Percentiles rank a stretch among this genome's conserved stretches.
Conservation (phyloP, 2,888 invertebrate genomes). For the Oegoconia quadripuncta region DNA sequence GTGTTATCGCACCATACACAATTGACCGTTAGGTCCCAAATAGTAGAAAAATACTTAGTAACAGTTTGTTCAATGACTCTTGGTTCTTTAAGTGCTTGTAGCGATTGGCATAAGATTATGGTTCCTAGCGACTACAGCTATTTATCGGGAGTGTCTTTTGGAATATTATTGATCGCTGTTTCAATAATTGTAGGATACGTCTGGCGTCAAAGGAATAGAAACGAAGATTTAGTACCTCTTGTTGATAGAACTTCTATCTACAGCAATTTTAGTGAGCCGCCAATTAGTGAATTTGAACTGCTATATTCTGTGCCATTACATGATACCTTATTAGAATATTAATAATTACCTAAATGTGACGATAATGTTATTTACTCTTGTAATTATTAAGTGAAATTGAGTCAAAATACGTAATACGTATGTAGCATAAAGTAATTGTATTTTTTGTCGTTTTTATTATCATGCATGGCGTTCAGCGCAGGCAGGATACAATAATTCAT, state of each 20-base stretch:
- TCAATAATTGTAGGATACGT: constrained; percentile 40
- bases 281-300: constrained; percentile 45
- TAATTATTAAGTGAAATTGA: too few relatives aligned
- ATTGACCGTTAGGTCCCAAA: constrained; percentile 27
- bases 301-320: constrained; percentile 35
- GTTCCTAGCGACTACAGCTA: constrained; percentile 26
- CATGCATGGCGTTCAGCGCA: too few relatives aligned
- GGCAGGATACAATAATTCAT: too few relatives aligned
- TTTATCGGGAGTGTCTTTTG: constrained; percentile 48
- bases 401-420: too few relatives aligned
- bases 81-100: constrained; percentile 37
- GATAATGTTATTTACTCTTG: constrained; percentile 17
- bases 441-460: too few relatives aligned
- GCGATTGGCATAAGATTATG: constrained; percentile 23
- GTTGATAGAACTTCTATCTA: constrained; percentile 38
- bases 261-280: constrained; percentile 46
- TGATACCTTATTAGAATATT: constrained; percentile 13
- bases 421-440: too few relatives aligned
- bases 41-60: constrained; percentile 36
- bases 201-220: constrained; percentile 22
- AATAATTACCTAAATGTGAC: background rate
- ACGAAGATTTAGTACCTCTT: constrained; percentile 43
- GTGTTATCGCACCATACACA: constrained; percentile 32
- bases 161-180: constrained; percentile 36
- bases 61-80: constrained; percentile 42